Conservation (phyloP, 2,888 invertebrate genomes). For the Smittia aterrima region DNA sequence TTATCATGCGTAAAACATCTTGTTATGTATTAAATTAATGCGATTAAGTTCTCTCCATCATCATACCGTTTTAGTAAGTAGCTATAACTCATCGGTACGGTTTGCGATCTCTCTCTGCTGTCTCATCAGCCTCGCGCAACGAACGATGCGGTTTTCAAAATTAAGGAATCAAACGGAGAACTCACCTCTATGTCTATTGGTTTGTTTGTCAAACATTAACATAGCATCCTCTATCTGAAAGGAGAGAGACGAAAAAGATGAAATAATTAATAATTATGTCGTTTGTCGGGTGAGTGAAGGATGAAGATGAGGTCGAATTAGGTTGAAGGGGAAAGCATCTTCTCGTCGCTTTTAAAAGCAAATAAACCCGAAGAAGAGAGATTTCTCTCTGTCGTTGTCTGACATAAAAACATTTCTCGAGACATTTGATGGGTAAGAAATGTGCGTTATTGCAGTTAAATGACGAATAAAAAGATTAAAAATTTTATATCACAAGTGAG, state of each 20-base stretch:
- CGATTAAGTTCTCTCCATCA: slow-evolving; percentile 26
- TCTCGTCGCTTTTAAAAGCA: neutral
- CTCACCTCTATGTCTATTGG: slow-evolving; percentile 99
- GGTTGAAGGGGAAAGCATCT: neutral
- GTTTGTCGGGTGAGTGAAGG: neutral
- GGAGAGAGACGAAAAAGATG: slow-evolving; percentile 54
- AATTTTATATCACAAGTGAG: slow-evolving; percentile 22
- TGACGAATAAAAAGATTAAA: slow-evolving; percentile 23
- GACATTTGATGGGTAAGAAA: neutral
- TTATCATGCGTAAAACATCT: slow-evolving; percentile 42
- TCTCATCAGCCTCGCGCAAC: too few relatives aligned
- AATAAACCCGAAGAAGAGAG: neutral
- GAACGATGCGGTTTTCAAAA: too few relatives aligned
- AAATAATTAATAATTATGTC: neutral
- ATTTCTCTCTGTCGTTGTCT: neutral
- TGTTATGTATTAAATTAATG: slow-evolving; percentile 40
- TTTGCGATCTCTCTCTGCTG: neutral
- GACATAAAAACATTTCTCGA: neutral
- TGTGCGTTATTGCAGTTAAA: slow-evolving; percentile 3
- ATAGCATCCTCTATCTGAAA: slow-evolving; percentile 99
- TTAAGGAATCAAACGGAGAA: slow-evolving; percentile 44
- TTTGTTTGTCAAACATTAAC: slow-evolving; percentile 99
- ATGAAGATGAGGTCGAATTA: neutral
- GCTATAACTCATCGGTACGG: too few relatives aligned
- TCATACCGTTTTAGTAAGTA: neutral